Evolutionary conservation across 2,113 vertebrate species (phyloP).

Genomic region (Podilymbus podiceps): DNA sequence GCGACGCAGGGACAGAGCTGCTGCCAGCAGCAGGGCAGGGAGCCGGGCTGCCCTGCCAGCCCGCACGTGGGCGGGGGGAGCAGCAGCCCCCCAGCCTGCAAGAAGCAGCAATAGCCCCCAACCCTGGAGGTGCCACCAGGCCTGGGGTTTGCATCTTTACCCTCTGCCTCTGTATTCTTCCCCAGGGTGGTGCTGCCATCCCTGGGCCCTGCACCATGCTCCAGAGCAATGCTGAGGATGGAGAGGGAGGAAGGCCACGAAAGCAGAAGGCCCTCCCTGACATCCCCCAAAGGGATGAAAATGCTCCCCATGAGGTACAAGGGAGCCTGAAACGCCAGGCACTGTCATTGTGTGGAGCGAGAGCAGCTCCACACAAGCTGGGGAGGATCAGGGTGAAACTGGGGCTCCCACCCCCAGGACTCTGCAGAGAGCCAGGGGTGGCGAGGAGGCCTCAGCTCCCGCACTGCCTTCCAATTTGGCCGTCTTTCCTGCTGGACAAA

Average conservation of each 20-base stretch:
- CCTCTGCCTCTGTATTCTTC: not conserved
- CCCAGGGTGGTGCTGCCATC: not conserved
- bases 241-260: not conserved
- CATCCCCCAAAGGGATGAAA: not conserved
- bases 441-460: not conserved
- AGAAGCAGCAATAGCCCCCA: not conserved
- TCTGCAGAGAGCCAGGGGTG: not conserved
- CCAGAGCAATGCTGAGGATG: not conserved
- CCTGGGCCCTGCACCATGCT: not conserved
- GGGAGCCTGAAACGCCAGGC: not conserved
- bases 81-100: not conserved
- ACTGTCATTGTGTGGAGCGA: not conserved
- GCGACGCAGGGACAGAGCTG: fast-evolving
- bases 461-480: fast-evolving
- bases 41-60: not conserved
- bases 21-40: not conserved
- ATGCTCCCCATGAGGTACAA: fast-evolving
- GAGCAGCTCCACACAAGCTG: not conserved
- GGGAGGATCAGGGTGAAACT: not conserved
- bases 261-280: fast-evolving
- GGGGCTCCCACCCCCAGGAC: not conserved
- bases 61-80: fast-evolving
- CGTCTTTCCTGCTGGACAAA: not conserved
- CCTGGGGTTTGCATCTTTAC: not conserved
- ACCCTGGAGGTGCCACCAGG: not conserved